phyloP scores from a whole-genome alignment of 2,888 invertebrate genomes.

The Volucella bombylans region DNA sequence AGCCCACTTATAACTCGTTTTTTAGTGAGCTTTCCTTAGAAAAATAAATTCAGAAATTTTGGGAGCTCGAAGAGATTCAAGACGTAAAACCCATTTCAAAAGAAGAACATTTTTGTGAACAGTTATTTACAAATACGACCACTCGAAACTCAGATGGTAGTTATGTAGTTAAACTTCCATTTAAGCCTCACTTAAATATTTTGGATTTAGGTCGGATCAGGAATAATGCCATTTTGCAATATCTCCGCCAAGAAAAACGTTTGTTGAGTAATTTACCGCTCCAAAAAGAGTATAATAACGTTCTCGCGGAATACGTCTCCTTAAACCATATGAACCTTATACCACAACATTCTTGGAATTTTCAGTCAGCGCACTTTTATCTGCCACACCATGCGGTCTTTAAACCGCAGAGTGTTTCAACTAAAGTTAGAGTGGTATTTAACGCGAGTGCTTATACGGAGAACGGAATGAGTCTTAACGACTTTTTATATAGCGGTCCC shows the following conservation, averaged over 20 bases:
- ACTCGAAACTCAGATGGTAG: too few species aligned
- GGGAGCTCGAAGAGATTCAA: too few species aligned
- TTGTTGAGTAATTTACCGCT: background rate
- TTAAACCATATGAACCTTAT: slow-evolving; percentile 4
- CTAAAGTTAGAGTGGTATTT: slow-evolving; percentile 47
- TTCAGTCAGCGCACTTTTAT: background rate
- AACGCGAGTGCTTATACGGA: slow-evolving; percentile 45
- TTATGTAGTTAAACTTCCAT: too few species aligned
- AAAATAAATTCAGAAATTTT: too few species aligned
- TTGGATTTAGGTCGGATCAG: too few species aligned
- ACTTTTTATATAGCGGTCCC: slow-evolving; percentile 74
- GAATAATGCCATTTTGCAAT: background rate
- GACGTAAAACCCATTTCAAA: too few species aligned
- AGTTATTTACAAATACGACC: too few species aligned
- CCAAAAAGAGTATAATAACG: slow-evolving; percentile 17
- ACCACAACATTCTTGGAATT: background rate
- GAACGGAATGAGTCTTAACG: background rate
- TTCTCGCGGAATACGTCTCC: slow-evolving; percentile 18
- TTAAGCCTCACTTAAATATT: background rate
- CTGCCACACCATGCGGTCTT: slow-evolving; percentile 22
- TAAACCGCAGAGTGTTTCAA: slow-evolving; percentile 30
- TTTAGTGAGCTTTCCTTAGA: too few species aligned
- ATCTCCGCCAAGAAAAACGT: slow-evolving; percentile 2
- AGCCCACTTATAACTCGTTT: too few species aligned
- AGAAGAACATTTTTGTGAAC: too few species aligned